These are phyloP conservation scores for Orthosia cruda DNA, from an alignment of 2,888 invertebrate genomes.

Conservation along the genomic window DNA sequence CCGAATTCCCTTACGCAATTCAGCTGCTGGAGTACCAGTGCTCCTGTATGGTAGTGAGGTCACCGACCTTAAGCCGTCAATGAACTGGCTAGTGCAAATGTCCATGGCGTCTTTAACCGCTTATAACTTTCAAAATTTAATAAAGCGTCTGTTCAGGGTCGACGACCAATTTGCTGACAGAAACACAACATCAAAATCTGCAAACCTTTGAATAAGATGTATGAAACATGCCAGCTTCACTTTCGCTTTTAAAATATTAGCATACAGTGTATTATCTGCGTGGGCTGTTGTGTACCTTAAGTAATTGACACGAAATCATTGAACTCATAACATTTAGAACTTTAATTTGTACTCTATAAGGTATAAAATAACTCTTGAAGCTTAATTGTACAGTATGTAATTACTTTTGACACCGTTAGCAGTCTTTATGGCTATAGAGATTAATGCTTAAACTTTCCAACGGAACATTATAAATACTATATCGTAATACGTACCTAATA, in stretches of 20 bases:
- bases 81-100: constrained; percentile 2
- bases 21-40: too few relatives aligned
- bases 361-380: constrained; percentile 29
- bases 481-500: neutral
- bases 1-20: too few relatives aligned
- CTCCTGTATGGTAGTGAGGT: neutral
- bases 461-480: constrained; percentile 12
- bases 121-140: constrained; percentile 9
- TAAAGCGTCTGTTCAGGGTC: constrained; percentile 15
- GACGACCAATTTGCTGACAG: constrained; percentile 33
- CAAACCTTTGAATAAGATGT: constrained; percentile 3
- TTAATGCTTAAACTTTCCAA: constrained; percentile 50
- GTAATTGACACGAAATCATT: constrained; percentile 48
- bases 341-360: constrained; percentile 23
- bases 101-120: neutral
- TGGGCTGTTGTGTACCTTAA: constrained; percentile 37
- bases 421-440: constrained; percentile 35
- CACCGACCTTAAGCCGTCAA: too few relatives aligned
- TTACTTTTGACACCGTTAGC: constrained; percentile 37
- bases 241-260: constrained; percentile 46
- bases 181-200: constrained; percentile 5
- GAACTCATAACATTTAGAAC: constrained; percentile 21
- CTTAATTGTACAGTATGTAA: constrained; percentile 32
- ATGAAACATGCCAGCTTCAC: constrained; percentile 26
- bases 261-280: constrained; percentile 36